Base-by-base conservation (phyloP, 2,797 vertebrate species). In the Kryptolebias ocellatus region DNA sequence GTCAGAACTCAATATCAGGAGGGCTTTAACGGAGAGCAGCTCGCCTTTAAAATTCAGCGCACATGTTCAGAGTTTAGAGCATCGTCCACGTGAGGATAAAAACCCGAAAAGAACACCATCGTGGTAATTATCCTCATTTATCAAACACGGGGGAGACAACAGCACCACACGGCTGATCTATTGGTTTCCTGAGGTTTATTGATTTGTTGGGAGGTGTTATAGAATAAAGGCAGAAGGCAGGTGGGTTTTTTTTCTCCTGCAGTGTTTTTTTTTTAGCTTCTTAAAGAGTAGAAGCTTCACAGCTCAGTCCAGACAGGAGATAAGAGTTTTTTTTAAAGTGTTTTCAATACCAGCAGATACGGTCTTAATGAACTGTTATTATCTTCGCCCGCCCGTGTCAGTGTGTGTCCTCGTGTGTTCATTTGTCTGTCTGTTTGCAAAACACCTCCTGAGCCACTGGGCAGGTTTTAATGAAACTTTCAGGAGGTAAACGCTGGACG, bases 1-100 rank as follows among this genome's bases (percentile, higher is more conserved):
- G 71, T 60, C 58, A 59, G 62, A 85, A 81, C 84, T 76, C 56
- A 78, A 69, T 71, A 64, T 68, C 62, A 75, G 60, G 81, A 42
- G 39, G 14, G 4, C 70, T 53, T 47, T 72, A 79, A 74, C 80
- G 16, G 11, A 27, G 24, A 71, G 45, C 64, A 71, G 59, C 65
- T 75, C 72, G 42, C 79, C 71, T 50, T 9, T 49, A 76, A 76
- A 76, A 65, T 62, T 55, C 53, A 74, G 53, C 37, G 72, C 68
- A 73, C 75, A 67, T 74, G 57, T 68, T 83, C 10, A 45, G 45
- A 68, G 5, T 45, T 69, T 53, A 50, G 56, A 50, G 42, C 15
- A 54, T 70, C 42, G 49, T 73, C 18, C 29, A 54, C 37, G 70
- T 39, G 57, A 75, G 60, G 57, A 42, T 37, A 50, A 61, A 24